phyloP scores from a whole-genome alignment of 2,113 vertebrate genomes.

The Piliocolobus tephrosceles region DNA sequence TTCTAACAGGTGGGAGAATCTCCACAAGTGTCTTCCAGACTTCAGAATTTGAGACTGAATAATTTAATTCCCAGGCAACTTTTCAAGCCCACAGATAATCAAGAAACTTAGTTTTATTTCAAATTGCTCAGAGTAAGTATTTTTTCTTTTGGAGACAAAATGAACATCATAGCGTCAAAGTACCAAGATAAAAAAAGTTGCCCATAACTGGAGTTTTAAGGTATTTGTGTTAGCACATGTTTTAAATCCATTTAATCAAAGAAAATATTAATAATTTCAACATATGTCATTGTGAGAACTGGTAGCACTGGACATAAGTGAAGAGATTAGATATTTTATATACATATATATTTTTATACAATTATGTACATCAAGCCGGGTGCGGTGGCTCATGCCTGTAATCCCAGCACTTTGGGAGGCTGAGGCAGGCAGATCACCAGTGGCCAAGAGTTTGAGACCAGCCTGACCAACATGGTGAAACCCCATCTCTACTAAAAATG shows the following conservation, averaged over 20 bases:
- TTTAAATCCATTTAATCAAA: constrained; percentile 41
- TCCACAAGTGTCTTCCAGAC: constrained; percentile 78
- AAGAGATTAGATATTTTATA: not conserved
- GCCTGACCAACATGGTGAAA: too few relatives aligned
- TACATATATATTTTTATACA: not conserved
- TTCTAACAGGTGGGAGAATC: constrained; percentile 76
- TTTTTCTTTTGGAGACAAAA: constrained; percentile 3
- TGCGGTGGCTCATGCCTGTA: too few relatives aligned
- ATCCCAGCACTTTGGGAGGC: too few relatives aligned
- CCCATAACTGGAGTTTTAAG: not conserved
- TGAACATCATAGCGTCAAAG: not conserved
- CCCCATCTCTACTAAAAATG: too few relatives aligned
- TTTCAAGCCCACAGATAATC: constrained; percentile 69
- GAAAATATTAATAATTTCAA: not conserved
- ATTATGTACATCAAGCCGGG: not conserved
- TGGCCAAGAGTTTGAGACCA: too few relatives aligned
- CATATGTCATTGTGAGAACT: not conserved
- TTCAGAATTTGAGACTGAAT: constrained; percentile 80
- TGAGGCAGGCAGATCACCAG: too few relatives aligned
- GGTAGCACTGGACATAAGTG: not conserved
- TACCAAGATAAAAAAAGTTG: not conserved
- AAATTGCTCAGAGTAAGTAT: not conserved
- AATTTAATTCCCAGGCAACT: constrained; percentile 76
- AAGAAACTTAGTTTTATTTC: constrained; percentile 49
- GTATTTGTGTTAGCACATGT: not conserved